Evolutionary conservation across 2,113 vertebrate species (phyloP).

Genomic region (Leptocoma aspasia): DNA sequence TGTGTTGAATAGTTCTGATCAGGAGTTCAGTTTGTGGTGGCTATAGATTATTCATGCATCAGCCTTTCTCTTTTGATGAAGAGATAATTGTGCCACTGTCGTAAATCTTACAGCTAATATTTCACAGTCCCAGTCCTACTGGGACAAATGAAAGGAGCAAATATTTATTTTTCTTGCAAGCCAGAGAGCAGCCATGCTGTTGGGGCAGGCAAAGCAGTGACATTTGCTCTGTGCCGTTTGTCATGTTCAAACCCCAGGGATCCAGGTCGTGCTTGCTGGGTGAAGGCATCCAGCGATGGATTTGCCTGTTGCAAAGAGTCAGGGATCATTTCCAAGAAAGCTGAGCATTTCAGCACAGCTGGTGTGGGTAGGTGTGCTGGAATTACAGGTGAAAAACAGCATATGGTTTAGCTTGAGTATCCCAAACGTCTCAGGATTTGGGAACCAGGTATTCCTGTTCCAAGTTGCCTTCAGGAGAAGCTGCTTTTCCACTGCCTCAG

Average conservation of each 20-base stretch:
- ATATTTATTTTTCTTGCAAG: background rate
- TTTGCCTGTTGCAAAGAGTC: background rate
- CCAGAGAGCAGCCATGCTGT: background rate
- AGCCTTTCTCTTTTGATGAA: background rate
- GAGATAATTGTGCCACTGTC: background rate
- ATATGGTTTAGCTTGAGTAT: background rate
- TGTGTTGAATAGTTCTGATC: constrained; percentile 26
- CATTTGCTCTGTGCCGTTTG: background rate
- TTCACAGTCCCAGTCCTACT: constrained; percentile 5
- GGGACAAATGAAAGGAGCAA: constrained; percentile 14
- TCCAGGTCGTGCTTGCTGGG: background rate
- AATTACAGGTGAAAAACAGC: background rate
- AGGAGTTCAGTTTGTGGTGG: background rate
- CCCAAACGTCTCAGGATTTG: background rate
- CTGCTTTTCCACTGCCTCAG: background rate
- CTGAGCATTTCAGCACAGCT: background rate
- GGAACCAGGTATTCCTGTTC: background rate
- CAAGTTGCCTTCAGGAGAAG: background rate
- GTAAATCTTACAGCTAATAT: background rate
- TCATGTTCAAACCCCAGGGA: background rate
- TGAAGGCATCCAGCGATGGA: background rate
- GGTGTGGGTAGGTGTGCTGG: background rate
- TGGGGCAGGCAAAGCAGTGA: background rate
- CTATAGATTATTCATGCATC: constrained; percentile 37
- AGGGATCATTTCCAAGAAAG: background rate